Percentiles rank a stretch among this genome's conserved stretches.
These are phyloP conservation scores for Drosophila ohnishii DNA, from an alignment of 1,140 invertebrate species.

Conservation along the genomic window DNA sequence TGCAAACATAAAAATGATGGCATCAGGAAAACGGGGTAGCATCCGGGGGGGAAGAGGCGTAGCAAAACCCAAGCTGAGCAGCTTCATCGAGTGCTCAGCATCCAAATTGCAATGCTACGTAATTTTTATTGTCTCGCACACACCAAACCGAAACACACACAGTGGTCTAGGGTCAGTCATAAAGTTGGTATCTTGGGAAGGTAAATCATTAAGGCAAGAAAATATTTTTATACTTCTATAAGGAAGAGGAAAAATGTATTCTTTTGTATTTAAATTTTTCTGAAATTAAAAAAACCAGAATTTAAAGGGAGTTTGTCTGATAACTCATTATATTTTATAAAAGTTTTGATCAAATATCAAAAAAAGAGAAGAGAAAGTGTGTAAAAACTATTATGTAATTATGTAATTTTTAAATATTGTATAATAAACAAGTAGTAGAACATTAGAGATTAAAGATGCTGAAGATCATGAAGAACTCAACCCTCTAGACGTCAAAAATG, in stretches of 20 bases:
- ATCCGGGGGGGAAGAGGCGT: neutral
- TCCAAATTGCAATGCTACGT: conserved; percentile 65
- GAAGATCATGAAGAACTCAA: too few species aligned
- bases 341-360: too few species aligned
- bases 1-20: conserved; percentile 73
- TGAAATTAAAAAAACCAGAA: neutral
- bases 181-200: neutral
- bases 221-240: neutral
- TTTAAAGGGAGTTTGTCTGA: neutral
- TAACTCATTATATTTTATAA: too few species aligned
- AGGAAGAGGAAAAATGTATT: neutral
- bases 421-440: too few species aligned
- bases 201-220: neutral
- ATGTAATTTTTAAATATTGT: too few species aligned
- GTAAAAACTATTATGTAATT: too few species aligned
- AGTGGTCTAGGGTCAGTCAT: conserved; percentile 33
- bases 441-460: too few species aligned
- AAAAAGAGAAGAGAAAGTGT: too few species aligned
- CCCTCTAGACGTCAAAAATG: too few species aligned
- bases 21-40: neutral
- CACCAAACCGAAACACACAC: conserved; percentile 48
- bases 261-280: neutral
- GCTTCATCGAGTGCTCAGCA: conserved; percentile 52
- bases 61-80: conserved; percentile 9
- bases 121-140: conserved; percentile 71